These are phyloP conservation scores for Sebastes ruberrimus DNA, from an alignment of 2,797 vertebrate species.

Conservation along the genomic window DNA sequence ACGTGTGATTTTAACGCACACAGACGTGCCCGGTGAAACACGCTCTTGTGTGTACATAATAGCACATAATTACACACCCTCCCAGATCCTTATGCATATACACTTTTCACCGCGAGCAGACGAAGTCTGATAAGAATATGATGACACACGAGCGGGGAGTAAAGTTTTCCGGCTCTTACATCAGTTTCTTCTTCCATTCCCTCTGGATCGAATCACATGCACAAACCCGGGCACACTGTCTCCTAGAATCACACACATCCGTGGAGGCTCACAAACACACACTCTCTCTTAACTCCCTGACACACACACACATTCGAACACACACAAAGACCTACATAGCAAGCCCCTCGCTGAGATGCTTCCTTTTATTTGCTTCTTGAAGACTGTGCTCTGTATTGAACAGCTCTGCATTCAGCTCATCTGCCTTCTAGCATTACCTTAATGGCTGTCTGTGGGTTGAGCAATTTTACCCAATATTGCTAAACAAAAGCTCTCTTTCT, in stretches of 20 bases:
- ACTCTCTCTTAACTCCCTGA: conserved; percentile 42
- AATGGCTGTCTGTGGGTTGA: conserved; percentile 76
- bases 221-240: conserved; percentile 60
- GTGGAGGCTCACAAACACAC: conserved; percentile 44
- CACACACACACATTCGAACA: conserved; percentile 21
- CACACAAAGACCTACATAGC: conserved; percentile 69
- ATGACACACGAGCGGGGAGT: conserved; percentile 62
- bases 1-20: conserved; percentile 57
- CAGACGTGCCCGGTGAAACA: conserved; percentile 42
- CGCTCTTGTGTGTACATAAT: conserved; percentile 59
- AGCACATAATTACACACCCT: conserved; percentile 68
- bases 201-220: conserved; percentile 61
- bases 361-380: conserved; percentile 72
- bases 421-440: conserved; percentile 77
- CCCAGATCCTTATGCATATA: conserved; percentile 59
- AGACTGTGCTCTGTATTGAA: conserved; percentile 58
- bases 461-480: conserved; percentile 74
- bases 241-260: conserved; percentile 61
- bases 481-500: conserved; percentile 70
- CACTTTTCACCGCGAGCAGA: conserved; percentile 49
- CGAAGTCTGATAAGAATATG: conserved; percentile 61
- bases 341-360: conserved; percentile 65
- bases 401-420: conserved; percentile 63
- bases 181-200: conserved; percentile 73
- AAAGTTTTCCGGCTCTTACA: conserved; percentile 80